Base-by-base conservation (phyloP, 2,888 invertebrate species). In the Hybos culiciformis region DNA sequence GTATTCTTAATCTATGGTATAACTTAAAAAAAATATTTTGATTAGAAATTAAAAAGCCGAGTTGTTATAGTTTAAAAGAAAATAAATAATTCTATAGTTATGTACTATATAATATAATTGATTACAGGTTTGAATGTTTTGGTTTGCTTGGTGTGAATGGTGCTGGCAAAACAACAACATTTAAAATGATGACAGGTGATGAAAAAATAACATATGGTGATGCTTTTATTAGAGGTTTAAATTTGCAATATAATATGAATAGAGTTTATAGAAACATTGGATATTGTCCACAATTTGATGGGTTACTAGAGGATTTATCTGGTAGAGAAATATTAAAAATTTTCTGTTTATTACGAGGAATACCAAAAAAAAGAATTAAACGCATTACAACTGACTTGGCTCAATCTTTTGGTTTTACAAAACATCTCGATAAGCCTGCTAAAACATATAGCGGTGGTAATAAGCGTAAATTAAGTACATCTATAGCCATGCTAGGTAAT, bases 181-280 rank as follows among this genome's bases (percentile, higher is more conserved):
- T 93, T 61, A 84, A 84, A 66, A 87, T 90, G 82, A 68, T 91
- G 54, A 90, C 90, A 39, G 90, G 91, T 0, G 88, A 87, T 57
- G 80, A 80, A 55, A 62, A 66, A 4, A 74, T 84, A 11, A 75
- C 80, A 0, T 71, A 70, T 41, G 87, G 87, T 0, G 73, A 79
- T 39, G 83, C 80, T 1, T 82, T 70, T 63, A 73, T 87, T 11
- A 69, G 73, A 49, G 75, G 77, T 6, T 56, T 70, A 42, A 72
- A 68, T 5, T 62, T 75, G 18, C 65, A 70, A 48, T 65, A 53
- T 2, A 58, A 77, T 33, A 70, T 78, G 55, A 74, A 72, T 46
- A 57, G 65, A 39, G 75, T 79, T 2, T 73, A 80, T 50, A 68
- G 74, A 51, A 68, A 71, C 50, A 77, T 78, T 45, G 76, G 78